These are phyloP conservation scores for Microplitis mediator DNA, from an alignment of 1,140 invertebrate species.

Conservation along the genomic window DNA sequence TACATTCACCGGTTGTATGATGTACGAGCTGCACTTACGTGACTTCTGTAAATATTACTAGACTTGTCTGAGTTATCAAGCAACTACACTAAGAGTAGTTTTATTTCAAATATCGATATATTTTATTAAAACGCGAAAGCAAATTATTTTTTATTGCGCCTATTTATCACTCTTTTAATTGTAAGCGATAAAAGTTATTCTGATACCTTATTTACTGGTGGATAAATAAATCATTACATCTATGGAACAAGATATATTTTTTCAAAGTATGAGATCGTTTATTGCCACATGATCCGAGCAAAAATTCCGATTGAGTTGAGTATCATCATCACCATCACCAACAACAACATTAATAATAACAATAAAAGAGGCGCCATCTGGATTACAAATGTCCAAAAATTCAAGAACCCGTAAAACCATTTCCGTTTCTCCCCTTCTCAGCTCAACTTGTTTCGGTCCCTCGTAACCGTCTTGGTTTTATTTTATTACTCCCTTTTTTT, in stretches of 20 bases:
- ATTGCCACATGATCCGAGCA: background rate
- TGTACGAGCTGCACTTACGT: conserved; percentile 18
- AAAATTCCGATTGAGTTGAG: background rate
- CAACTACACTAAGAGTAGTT: background rate
- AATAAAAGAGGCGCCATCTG: conserved; percentile 1
- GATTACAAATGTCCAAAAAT: conserved; percentile 5
- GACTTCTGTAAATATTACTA: conserved; percentile 24
- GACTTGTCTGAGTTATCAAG: background rate
- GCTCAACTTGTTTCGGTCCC: background rate
- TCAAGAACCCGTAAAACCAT: background rate
- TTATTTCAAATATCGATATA: too few species aligned
- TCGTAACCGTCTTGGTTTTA: too few species aligned
- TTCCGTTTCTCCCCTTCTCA: conserved; percentile 1
- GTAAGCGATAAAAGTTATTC: too few species aligned
- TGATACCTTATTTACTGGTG: background rate
- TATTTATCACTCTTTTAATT: too few species aligned
- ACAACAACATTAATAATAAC: background rate
- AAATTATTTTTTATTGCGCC: too few species aligned
- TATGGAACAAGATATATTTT: too few species aligned
- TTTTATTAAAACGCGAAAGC: too few species aligned
- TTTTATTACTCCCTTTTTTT: background rate
- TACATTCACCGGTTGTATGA: conserved; percentile 6
- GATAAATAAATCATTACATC: background rate
- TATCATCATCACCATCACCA: background rate
- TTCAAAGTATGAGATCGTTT: too few species aligned